Evolutionary conservation across 2,797 vertebrate genomes (phyloP).

Genomic region (Pempheris klunzingeri): DNA sequence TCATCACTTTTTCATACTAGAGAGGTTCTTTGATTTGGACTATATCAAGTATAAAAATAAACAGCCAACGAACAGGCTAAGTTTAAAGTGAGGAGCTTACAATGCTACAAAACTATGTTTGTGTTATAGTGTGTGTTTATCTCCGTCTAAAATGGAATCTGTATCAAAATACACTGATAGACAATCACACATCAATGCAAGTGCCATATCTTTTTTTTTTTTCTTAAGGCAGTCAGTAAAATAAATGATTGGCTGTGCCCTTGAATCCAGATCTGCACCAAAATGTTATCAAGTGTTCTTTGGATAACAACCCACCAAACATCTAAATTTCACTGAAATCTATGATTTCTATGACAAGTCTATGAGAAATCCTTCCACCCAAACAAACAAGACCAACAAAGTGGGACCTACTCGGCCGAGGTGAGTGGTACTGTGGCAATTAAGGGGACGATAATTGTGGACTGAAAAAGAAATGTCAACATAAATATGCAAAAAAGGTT

Average conservation of each 20-base stretch:
- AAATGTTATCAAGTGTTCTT: not conserved
- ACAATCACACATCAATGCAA: not conserved
- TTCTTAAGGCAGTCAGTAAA: no score
- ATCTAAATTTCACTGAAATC: not conserved
- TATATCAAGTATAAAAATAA: slow-evolving; percentile 21
- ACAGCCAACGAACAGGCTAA: slow-evolving; percentile 4
- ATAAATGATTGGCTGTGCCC: not conserved
- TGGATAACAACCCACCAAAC: not conserved
- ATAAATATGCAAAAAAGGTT: not conserved
- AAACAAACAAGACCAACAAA: not conserved
- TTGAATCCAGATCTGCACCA: not conserved
- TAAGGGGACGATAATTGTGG: not conserved
- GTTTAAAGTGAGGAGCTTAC: not conserved
- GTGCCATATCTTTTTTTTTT: no score
- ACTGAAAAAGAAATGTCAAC: not conserved
- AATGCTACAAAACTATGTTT: slow-evolving; percentile 1
- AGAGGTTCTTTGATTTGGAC: slow-evolving; percentile 24
- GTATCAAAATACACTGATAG: not conserved
- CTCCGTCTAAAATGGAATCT: not conserved
- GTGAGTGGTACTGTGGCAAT: not conserved
- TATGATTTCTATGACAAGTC: not conserved
- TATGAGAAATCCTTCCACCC: not conserved
- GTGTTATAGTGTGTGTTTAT: not conserved
- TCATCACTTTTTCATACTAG: slow-evolving; percentile 31
- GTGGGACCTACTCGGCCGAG: not conserved